Percentiles rank a stretch among this genome's conserved stretches.
Evolutionary conservation across 1,140 invertebrate genomes (phyloP).

Genomic region (Teleopsis dalmanni): DNA sequence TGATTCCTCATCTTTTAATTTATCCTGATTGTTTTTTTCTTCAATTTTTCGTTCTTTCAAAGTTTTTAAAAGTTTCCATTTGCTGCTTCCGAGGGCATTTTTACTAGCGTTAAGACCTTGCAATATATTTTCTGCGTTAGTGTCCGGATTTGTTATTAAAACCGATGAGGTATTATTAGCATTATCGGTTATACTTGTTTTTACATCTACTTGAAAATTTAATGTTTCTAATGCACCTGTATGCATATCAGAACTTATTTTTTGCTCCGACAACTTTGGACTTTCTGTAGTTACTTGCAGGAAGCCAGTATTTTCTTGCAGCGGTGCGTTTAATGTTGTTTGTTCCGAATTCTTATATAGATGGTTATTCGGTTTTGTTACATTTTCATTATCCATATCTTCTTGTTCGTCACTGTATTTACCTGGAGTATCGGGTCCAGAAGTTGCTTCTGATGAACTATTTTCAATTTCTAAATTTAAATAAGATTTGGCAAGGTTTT

Average conservation of each 20-base stretch:
- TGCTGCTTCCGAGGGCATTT: slow-evolving; percentile 53
- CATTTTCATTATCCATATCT: slow-evolving; percentile 25
- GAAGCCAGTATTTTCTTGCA: background rate
- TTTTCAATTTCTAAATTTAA: slow-evolving; percentile 41
- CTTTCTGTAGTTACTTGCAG: background rate
- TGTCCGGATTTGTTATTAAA: slow-evolving; percentile 25
- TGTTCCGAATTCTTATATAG: background rate
- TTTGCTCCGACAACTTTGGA: background rate
- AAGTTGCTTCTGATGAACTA: slow-evolving; percentile 72
- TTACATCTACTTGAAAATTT: no score
- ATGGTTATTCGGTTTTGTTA: background rate
- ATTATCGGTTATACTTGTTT: background rate
- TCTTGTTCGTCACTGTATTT: slow-evolving; percentile 63
- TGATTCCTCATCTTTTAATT: slow-evolving; percentile 54
- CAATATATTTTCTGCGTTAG: slow-evolving; percentile 19
- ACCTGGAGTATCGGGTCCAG: slow-evolving; percentile 73
- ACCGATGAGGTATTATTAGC: no score
- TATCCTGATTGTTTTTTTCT: slow-evolving; percentile 60
- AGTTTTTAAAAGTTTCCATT: slow-evolving; percentile 84
- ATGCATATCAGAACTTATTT: background rate
- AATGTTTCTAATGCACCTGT: no score
- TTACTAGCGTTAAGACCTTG: slow-evolving; percentile 15
- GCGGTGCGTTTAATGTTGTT: no score
- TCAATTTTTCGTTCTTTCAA: slow-evolving; percentile 82
- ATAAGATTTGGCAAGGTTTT: no score